Conservation (phyloP, 2,113 vertebrate species). For the Alexandromys fortis region DNA sequence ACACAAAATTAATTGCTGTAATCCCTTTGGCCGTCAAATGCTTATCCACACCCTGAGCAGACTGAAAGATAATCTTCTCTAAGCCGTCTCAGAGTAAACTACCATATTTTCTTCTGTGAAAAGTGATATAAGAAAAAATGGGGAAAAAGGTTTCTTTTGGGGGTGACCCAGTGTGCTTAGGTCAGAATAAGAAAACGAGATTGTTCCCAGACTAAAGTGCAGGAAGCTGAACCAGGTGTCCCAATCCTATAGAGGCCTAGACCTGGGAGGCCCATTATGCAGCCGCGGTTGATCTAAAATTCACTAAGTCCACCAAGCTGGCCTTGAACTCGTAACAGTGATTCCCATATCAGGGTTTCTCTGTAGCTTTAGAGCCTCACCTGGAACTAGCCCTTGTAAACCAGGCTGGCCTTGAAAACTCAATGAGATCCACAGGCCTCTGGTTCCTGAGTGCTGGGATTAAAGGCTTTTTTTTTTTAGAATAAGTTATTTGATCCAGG, state of each 20-base stretch:
- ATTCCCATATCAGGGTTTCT: too few species aligned
- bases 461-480: neutral
- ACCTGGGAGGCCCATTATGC: neutral
- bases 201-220: neutral
- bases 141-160: neutral
- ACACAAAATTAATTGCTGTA: neutral
- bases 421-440: too few species aligned
- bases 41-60: neutral
- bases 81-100: neutral
- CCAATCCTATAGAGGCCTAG: neutral
- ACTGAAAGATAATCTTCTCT: neutral
- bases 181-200: neutral
- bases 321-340: neutral
- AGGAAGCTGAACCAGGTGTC: too few species aligned
- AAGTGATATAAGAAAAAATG: too few species aligned
- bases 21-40: accelerated
- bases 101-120: neutral
- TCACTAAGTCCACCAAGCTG: too few species aligned
- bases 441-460: neutral
- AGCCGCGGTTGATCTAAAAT: neutral
- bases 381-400: too few species aligned
- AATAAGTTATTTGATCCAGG: neutral
- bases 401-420: neutral
- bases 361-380: too few species aligned
- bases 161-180: neutral